Conservation (phyloP, 2,888 invertebrate species). For the Automeris io region DNA sequence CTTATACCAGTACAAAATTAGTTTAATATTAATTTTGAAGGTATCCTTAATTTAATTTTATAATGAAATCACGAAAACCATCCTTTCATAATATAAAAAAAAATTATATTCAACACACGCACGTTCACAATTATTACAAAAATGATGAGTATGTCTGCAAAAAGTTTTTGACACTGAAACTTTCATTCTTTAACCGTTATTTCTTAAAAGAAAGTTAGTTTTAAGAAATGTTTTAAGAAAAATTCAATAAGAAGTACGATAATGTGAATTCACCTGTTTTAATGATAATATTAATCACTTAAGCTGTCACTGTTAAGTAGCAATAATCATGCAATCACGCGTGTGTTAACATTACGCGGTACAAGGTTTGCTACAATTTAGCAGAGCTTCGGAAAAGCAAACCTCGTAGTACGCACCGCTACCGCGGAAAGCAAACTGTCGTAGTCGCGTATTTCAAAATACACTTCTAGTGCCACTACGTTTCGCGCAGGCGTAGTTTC, state of each 20-base stretch:
- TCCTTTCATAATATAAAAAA: too few species aligned
- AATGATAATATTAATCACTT: slow-evolving; percentile 62
- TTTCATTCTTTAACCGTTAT: not conserved
- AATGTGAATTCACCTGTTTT: slow-evolving; percentile 57
- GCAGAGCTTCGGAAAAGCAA: slow-evolving; percentile 16
- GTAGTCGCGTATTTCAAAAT: slow-evolving; percentile 24
- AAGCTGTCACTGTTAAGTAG: slow-evolving; percentile 53
- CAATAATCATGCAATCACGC: slow-evolving; percentile 55
- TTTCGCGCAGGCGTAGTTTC: slow-evolving; percentile 63
- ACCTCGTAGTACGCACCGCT: slow-evolving; percentile 28
- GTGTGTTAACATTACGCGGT: slow-evolving; percentile 48
- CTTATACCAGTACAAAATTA: too few species aligned
- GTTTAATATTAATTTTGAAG: too few species aligned
- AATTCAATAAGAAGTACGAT: slow-evolving; percentile 24
- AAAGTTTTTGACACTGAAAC: not conserved
- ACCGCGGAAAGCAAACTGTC: slow-evolving; percentile 48
- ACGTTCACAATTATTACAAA: too few species aligned
- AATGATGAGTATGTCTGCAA: slow-evolving; percentile 12
- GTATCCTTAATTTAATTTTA: too few species aligned
- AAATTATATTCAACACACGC: too few species aligned
- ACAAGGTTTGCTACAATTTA: slow-evolving; percentile 25
- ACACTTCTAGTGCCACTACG: slow-evolving; percentile 27
- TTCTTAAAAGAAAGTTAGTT: not conserved
- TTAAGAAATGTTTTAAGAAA: too few species aligned
- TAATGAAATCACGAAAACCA: too few species aligned